Evolutionary conservation across 2,888 invertebrate genomes (phyloP).

Genomic region (Volucella inflata): DNA sequence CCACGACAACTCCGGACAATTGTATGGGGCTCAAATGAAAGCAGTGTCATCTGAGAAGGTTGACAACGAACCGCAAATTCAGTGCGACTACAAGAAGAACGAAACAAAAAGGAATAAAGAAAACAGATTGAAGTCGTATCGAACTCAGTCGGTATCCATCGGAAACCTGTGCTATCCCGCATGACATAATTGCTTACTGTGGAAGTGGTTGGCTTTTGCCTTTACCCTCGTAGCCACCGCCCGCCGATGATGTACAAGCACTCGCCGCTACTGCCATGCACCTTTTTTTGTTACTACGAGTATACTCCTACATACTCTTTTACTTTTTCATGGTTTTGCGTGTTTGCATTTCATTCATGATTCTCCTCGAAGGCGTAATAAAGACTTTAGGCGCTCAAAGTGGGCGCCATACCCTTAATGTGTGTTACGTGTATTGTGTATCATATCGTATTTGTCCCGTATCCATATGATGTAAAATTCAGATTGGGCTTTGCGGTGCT

Average conservation of each 20-base stretch:
- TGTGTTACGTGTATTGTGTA: slow-evolving; percentile 10
- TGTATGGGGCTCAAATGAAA: slow-evolving; percentile 53
- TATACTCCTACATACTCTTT: slow-evolving; percentile 45
- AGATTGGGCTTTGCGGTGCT: slow-evolving; percentile 49
- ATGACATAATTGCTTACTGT: slow-evolving; percentile 70
- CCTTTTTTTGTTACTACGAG: slow-evolving; percentile 14
- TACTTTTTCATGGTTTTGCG: slow-evolving; percentile 56
- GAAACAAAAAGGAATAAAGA: neutral
- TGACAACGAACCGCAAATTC: slow-evolving; percentile 64
- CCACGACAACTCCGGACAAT: slow-evolving; percentile 32
- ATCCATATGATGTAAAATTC: slow-evolving; percentile 36
- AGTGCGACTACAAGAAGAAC: slow-evolving; percentile 3
- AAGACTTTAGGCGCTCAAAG: slow-evolving; percentile 72
- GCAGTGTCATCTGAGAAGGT: slow-evolving; percentile 66
- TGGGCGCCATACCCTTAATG: slow-evolving; percentile 65
- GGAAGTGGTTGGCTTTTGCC: slow-evolving; percentile 45
- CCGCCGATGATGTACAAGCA: slow-evolving; percentile 9
- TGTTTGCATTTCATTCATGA: slow-evolving; percentile 75
- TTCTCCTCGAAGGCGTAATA: slow-evolving; percentile 74
- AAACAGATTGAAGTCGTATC: slow-evolving; percentile 39
- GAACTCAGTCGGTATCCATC: slow-evolving; percentile 60
- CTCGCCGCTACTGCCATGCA: slow-evolving; percentile 19
- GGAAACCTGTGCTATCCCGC: slow-evolving; percentile 67
- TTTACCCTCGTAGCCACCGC: slow-evolving; percentile 8
- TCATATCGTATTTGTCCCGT: slow-evolving; percentile 29